Percentiles rank a stretch among this genome's conserved stretches.
Conservation (phyloP, 1,140 invertebrate genomes). For the Euwallacea fornicatus region DNA sequence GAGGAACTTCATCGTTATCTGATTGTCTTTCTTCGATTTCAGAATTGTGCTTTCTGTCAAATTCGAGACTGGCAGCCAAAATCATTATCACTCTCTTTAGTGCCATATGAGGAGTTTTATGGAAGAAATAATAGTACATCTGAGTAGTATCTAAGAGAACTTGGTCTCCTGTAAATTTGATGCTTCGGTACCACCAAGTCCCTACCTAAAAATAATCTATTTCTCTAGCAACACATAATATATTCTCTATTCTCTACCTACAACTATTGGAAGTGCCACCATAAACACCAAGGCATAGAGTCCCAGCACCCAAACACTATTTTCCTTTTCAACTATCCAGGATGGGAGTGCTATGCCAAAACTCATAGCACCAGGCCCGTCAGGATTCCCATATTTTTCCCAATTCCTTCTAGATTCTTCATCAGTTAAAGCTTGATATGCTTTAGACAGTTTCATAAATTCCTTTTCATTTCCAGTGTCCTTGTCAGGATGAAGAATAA, state of each 20-base stretch:
- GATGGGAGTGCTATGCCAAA: slow-evolving; percentile 99
- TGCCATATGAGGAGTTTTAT: slow-evolving; percentile 93
- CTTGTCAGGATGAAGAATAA: slow-evolving; percentile 96
- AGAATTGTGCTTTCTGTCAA: slow-evolving; percentile 90
- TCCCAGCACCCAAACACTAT: slow-evolving; percentile 96
- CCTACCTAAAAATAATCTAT: slow-evolving; percentile 67
- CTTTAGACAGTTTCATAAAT: slow-evolving; percentile 98
- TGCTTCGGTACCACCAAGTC: slow-evolving; percentile 98
- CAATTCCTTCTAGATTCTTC: slow-evolving; percentile 96
- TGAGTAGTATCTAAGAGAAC: slow-evolving; percentile 94
- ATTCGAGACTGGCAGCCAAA: slow-evolving; percentile 93
- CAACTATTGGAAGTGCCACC: slow-evolving; percentile 90
- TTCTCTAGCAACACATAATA: not conserved
- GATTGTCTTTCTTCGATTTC: slow-evolving; percentile 91
- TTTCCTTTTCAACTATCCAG: slow-evolving; percentile 99
- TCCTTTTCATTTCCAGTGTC: slow-evolving; percentile 95
- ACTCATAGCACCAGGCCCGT: slow-evolving; percentile 97
- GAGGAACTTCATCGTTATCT: slow-evolving; percentile 94
- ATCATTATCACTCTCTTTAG: slow-evolving; percentile 96
- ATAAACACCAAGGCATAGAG: slow-evolving; percentile 97
- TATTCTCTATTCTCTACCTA: slow-evolving; percentile 44
- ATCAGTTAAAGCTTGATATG: slow-evolving; percentile 90
- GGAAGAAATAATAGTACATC: slow-evolving; percentile 94
- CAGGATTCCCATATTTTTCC: slow-evolving; percentile 99
- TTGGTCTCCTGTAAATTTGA: slow-evolving; percentile 94